Evolutionary conservation across 2,797 vertebrate genomes (phyloP).

Genomic region (Anguilla obscura): DNA sequence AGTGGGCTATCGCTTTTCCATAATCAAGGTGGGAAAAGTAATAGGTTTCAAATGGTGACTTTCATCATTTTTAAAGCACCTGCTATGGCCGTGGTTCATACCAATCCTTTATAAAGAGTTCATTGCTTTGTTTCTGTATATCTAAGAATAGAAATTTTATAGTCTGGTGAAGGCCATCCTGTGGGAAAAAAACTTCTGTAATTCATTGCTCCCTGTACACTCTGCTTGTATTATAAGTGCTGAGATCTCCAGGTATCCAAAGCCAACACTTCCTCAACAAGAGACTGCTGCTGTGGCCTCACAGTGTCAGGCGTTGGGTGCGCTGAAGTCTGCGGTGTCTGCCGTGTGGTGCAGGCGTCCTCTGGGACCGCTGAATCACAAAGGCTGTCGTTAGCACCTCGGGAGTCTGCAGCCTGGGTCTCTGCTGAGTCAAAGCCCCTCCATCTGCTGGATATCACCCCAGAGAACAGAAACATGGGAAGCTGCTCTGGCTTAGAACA

Average conservation of each 20-base stretch:
- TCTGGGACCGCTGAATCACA: conserved; percentile 25
- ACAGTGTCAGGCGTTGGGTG: not conserved
- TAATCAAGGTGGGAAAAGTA: not conserved
- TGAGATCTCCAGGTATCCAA: conserved; percentile 31
- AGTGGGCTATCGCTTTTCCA: not conserved
- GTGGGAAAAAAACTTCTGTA: not conserved
- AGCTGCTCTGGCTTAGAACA: not conserved
- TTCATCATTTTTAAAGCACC: not conserved
- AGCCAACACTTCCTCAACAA: conserved; percentile 12
- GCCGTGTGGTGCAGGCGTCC: conserved; percentile 18
- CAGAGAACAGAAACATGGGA: not conserved
- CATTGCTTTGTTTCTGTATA: not conserved
- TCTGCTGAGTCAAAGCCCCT: conserved; percentile 18
- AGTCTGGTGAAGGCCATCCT: not conserved
- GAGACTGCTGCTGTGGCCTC: not conserved
- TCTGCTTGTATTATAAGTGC: not conserved
- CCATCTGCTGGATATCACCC: conserved; percentile 23
- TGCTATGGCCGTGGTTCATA: not conserved
- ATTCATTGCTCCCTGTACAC: not conserved
- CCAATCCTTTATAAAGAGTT: not conserved
- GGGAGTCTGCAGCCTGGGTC: conserved; percentile 20
- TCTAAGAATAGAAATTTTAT: not conserved
- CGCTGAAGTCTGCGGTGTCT: not conserved
- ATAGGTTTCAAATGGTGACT: not conserved
- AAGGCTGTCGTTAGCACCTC: conserved; percentile 28